phyloP scores from a whole-genome alignment of 2,113 vertebrate species.

The Sus scrofa region DNA sequence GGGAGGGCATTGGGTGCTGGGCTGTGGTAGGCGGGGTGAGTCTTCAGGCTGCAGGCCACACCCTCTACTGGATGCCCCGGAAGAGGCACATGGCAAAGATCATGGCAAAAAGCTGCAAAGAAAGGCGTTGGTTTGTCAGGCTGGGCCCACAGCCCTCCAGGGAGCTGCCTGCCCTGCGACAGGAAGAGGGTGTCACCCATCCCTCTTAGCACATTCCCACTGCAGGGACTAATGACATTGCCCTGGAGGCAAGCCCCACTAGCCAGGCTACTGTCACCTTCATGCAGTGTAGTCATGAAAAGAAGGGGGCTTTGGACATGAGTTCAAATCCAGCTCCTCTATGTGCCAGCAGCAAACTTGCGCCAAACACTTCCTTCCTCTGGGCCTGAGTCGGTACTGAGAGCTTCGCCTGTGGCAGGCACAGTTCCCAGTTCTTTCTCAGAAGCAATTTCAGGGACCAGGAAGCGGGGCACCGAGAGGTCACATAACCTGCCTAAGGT shows the following conservation, averaged over 20 bases:
- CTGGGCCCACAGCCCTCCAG: background rate
- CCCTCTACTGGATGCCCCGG: conserved; percentile 93
- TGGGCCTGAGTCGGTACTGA: background rate
- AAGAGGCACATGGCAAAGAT: conserved; percentile 98
- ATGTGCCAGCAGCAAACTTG: background rate
- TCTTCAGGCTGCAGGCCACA: conserved; percentile 20
- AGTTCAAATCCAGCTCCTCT: background rate
- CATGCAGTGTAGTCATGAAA: too few species aligned
- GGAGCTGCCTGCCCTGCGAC: background rate
- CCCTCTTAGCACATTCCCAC: background rate
- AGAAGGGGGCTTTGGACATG: background rate
- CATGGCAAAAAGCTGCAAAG: conserved; percentile 95
- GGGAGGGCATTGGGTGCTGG: background rate
- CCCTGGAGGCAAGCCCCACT: too few species aligned
- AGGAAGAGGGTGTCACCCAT: background rate
- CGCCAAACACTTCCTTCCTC: background rate
- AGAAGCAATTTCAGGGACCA: background rate
- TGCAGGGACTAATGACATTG: accelerated
- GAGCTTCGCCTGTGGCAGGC: background rate
- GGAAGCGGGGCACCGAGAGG: background rate
- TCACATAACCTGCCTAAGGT: background rate
- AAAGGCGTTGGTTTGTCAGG: conserved; percentile 20
- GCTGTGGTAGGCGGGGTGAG: background rate
- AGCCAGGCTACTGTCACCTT: background rate
- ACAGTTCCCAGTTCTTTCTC: background rate